Base-by-base conservation (phyloP, 2,888 invertebrate genomes). In the Alviniconcha strummeri region DNA sequence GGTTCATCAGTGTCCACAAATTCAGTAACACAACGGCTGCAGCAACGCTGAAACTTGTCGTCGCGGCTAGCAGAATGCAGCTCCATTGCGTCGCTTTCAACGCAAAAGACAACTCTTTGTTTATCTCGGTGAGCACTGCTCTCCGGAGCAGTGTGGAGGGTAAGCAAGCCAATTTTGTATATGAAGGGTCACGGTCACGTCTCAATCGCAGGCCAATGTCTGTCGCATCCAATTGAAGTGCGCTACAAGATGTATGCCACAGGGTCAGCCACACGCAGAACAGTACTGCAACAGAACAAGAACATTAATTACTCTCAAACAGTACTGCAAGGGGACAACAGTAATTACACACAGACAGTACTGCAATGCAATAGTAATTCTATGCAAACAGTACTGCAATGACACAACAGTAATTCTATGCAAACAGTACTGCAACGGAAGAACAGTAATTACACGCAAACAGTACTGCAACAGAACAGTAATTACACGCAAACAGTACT, bases 161-260 rank as follows among this genome's bases (percentile, higher is more conserved):
- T 78, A 78, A 78, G 78, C 78, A 78, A 78, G 78, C 78, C 78
- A 52, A 78, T 13, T 60, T 78, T 60, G 52, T 60, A 78, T n/a
- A 77, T 57, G 64, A 17, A 64, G 11, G 78, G 64, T 78, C 64
- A 78, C 57, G 17, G 78, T 78, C 64, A 78, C 36, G 57, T 64
- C 17, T 78, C 78, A 64, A 57, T 36, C 60, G 57, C 78, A 78
- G 78, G 64, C 64, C 19, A 78, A 64, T 64, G 78, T 78, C 64
- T 19, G 52, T 52, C 64, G 57, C 60, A 78, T 57, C 77, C 64
- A 78, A 78, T 3, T 15, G 64, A 78, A 78, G 78, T 56, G 57
- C 60, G 60, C 64, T 60, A 78, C 78, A 60, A 81, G 52, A 81
- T 72, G 57, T 74, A 72, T 72, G 72, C 74, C 81, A 69, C 72